Evolutionary conservation across 2,797 vertebrate genomes (phyloP).

Genomic region (Mycteria americana): DNA sequence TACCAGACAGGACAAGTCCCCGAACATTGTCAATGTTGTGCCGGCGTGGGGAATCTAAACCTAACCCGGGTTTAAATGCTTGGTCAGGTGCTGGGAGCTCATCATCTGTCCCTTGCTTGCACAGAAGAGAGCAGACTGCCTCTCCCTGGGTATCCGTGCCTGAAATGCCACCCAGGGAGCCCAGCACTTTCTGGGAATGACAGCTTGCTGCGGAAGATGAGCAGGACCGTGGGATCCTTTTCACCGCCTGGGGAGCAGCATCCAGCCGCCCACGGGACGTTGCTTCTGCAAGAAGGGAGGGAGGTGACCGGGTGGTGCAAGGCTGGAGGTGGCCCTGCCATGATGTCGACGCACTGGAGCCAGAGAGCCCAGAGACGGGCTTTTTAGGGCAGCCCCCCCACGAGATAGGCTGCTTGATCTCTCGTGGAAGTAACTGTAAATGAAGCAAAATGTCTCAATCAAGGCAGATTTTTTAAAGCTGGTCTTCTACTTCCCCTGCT

Average conservation of each 20-base stretch:
- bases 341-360: fast-evolving
- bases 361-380: too few relatives aligned
- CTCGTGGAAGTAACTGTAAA: not conserved
- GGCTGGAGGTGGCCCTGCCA: not conserved
- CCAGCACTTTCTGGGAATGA: not conserved
- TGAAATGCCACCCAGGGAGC: not conserved
- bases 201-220: not conserved
- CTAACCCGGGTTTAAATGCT: not conserved
- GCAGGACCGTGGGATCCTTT: not conserved
- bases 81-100: not conserved
- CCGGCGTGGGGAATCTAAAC: not conserved
- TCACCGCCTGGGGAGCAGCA: not conserved
- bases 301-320: not conserved
- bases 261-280: fast-evolving
- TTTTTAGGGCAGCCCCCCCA: not conserved
- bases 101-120: not conserved
- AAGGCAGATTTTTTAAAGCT: not conserved
- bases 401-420: not conserved
- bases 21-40: not conserved
- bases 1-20: not conserved
- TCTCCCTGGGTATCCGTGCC: not conserved
- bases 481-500: not conserved
- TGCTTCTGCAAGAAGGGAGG: not conserved
- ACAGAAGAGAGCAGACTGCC: not conserved
- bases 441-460: not conserved